Conservation (phyloP, 1,140 invertebrate genomes). For the Tetramorium parvispinum region DNA sequence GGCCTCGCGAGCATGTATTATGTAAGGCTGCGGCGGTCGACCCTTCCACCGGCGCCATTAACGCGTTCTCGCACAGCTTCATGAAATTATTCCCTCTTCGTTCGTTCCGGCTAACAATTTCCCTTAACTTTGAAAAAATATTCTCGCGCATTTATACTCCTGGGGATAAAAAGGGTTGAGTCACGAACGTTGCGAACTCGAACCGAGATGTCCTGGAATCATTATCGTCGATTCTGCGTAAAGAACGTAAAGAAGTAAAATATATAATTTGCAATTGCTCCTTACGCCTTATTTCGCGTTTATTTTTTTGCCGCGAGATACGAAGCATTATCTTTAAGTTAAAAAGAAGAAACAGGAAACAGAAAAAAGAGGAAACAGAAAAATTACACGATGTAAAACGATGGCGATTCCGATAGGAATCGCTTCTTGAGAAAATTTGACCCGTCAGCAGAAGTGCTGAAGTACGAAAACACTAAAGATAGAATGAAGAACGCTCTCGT, state of each 20-base stretch:
- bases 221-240: neutral
- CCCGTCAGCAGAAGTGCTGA: neutral
- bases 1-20: slow-evolving; percentile 63
- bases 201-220: neutral
- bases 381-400: neutral
- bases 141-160: neutral
- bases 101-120: neutral
- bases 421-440: neutral
- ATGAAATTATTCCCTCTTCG: neutral
- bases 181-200: neutral
- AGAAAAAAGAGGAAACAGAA: neutral
- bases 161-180: neutral
- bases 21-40: slow-evolving; percentile 43
- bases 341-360: neutral
- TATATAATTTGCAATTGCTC: neutral
- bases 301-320: neutral
- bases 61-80: neutral
- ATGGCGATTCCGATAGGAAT: neutral
- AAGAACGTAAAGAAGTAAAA: neutral
- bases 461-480: slow-evolving; percentile 5
- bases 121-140: neutral
- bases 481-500: neutral
- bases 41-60: slow-evolving; percentile 28
- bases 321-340: neutral
- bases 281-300: neutral